Evolutionary conservation across 2,113 vertebrate species (phyloP).

Genomic region (Plotosus lineatus): DNA sequence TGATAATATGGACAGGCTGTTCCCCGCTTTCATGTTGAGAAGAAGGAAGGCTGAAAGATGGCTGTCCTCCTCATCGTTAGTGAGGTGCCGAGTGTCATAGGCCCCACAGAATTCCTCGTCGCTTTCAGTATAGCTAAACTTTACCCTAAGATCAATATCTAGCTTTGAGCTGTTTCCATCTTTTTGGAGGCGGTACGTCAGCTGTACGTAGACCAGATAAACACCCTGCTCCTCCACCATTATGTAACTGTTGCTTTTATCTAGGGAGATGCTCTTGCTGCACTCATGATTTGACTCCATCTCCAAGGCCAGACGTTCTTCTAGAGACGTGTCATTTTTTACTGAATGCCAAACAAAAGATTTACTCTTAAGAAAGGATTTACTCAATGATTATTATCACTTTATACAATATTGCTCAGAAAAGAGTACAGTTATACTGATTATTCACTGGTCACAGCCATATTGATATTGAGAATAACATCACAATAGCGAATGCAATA

Average conservation of each 20-base stretch:
- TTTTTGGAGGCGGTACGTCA: not conserved
- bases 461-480: not conserved
- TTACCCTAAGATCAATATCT: conserved; percentile 5
- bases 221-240: conserved; percentile 19
- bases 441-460: not conserved
- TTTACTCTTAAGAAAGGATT: not conserved
- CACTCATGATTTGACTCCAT: not conserved
- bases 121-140: not conserved
- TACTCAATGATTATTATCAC: not conserved
- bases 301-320: not conserved
- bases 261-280: not conserved
- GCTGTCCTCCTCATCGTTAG: not conserved
- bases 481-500: not conserved
- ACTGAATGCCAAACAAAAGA: conserved; percentile 19
- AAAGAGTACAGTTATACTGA: not conserved
- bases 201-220: conserved; percentile 49
- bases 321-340: not conserved
- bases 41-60: conserved; percentile 37
- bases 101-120: not conserved
- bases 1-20: conserved; percentile 19
- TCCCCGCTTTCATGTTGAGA: conserved; percentile 8
- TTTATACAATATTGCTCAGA: not conserved
- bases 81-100: conserved; percentile 36
- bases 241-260: conserved; percentile 10
- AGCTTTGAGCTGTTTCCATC: not conserved